Conservation (phyloP, 2,113 vertebrate genomes). For the Crocuta crocuta region DNA sequence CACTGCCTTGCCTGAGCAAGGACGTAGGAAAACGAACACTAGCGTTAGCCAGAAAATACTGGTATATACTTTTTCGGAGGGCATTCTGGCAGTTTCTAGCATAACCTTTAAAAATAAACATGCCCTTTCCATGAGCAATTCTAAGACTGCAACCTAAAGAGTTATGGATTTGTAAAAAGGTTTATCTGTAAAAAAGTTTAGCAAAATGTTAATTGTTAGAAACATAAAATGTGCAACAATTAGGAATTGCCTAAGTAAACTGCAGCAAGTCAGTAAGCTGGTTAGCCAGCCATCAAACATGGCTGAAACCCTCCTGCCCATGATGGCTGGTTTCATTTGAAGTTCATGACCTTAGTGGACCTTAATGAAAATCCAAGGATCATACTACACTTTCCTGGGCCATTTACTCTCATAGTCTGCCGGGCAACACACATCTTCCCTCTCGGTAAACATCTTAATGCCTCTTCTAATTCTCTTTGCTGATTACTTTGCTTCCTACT, state of each 20-base stretch:
- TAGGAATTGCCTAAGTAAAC: neutral
- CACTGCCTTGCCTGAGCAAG: neutral
- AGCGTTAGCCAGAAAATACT: neutral
- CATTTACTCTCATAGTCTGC: neutral
- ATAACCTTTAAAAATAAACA: conserved; percentile 43
- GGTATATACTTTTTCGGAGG: neutral
- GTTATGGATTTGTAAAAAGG: conserved; percentile 7
- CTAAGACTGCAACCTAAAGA: conserved; percentile 18
- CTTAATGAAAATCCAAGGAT: neutral
- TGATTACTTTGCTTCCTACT: neutral
- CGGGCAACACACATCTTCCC: neutral
- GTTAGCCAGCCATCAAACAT: neutral
- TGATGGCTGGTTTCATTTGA: neutral
- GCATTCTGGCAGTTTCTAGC: neutral
- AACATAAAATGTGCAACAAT: neutral
- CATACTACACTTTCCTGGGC: neutral
- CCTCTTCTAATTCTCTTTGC: neutral
- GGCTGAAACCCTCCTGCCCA: neutral
- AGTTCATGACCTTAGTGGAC: neutral
- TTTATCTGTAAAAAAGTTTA: neutral
- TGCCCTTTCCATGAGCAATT: neutral
- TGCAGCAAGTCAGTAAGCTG: neutral
- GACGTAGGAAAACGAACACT: neutral
- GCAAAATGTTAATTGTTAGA: neutral
- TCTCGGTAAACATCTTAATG: neutral